phyloP scores from a whole-genome alignment of 2,888 invertebrate genomes.

The Buathra laborator region DNA sequence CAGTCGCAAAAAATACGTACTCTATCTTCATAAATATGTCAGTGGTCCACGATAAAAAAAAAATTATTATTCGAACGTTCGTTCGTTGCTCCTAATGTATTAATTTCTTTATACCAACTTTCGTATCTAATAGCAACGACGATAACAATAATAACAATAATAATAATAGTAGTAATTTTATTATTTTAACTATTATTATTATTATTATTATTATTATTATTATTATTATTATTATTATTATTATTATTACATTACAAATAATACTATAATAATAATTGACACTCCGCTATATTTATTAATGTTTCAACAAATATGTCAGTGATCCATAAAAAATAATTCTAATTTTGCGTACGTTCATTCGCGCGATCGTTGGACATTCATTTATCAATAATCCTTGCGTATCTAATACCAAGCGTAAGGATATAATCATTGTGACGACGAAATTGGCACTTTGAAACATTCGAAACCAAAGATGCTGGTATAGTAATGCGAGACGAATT shows the following conservation, averaged over 20 bases:
- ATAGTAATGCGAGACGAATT: constrained; percentile 18
- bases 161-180: no score
- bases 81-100: no score
- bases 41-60: background rate
- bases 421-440: background rate
- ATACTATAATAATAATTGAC: background rate
- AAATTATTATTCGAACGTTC: background rate
- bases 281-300: background rate
- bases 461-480: constrained; percentile 33
- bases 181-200: no score
- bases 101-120: no score
- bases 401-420: background rate
- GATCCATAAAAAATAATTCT: background rate
- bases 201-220: no score
- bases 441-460: constrained; percentile 10
- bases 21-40: background rate
- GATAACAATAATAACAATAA: no score
- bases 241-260: no score
- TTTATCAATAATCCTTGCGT: background rate
- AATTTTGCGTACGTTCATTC: background rate
- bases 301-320: background rate
- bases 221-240: no score
- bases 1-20: background rate
- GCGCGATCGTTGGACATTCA: background rate
- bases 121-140: no score